Percentiles rank a stretch among this genome's conserved stretches.
Conservation (phyloP, 2,888 invertebrate species). For the Elgonia sp. region DNA sequence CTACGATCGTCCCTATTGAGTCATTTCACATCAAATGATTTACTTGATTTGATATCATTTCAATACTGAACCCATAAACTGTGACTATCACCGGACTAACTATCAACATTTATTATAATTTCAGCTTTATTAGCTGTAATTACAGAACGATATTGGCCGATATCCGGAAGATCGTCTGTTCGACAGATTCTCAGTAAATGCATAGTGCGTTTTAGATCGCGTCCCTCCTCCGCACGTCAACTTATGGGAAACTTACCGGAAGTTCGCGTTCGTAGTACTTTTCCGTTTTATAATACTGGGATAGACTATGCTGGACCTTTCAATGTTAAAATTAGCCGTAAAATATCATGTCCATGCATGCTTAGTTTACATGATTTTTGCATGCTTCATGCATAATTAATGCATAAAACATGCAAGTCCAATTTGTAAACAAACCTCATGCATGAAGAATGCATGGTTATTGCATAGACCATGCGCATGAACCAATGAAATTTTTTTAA, state of each 20-base stretch:
- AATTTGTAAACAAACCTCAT: too few species aligned
- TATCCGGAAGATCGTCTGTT: constrained; percentile 24
- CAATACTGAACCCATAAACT: constrained; percentile 37
- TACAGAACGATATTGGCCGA: constrained; percentile 39
- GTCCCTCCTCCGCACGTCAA: background rate
- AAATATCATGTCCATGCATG: too few species aligned
- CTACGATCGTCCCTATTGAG: constrained; percentile 56
- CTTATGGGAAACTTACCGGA: constrained; percentile 56
- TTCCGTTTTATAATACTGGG: constrained; percentile 40
- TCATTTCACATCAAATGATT: constrained; percentile 61
- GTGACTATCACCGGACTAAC: constrained; percentile 21
- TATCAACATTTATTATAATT: constrained; percentile 37
- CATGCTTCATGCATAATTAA: too few species aligned
- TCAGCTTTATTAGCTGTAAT: constrained; percentile 1
- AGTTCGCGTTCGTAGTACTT: constrained; percentile 12
- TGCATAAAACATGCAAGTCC: too few species aligned
- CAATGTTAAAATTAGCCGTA: constrained; percentile 19
- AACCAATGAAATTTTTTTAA: too few species aligned
- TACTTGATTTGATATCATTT: constrained; percentile 47
- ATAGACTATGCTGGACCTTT: constrained; percentile 29
- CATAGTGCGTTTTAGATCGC: constrained; percentile 29
- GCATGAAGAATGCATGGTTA: too few species aligned
- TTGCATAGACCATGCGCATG: too few species aligned
- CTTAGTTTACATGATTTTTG: too few species aligned
- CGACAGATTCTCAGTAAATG: constrained; percentile 23